Base-by-base conservation (phyloP, 2,888 invertebrate genomes). In the Pollenia angustigena region DNA sequence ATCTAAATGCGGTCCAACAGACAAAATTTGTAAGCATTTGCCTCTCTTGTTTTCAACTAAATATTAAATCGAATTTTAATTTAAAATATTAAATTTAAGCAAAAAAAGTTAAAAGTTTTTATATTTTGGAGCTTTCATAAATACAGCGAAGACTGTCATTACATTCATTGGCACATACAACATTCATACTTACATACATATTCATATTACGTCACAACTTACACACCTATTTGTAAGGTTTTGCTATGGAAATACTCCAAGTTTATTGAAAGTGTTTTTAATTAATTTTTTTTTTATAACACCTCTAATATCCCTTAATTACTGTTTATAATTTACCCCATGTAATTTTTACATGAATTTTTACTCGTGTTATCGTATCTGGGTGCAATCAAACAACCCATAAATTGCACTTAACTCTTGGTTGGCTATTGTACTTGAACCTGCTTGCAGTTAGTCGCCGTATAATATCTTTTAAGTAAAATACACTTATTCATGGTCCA, bases 391-490 rank as follows among this genome's bases (percentile, higher is more conserved):
- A 76, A 69, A 69, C 11, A 46, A 16, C 6, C 75, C 71, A 78
- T 81, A 74, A 83, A 78, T 84, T 78, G 44, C 68, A 81, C 56
- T 84, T 81, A 76, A 78, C 60, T 62, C 32, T 82, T 82, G 66
- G 50, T 81, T 74, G 56, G 56, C 46, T 72, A 18, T 72, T 46
- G 52, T 66, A 81, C 64, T 81, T 64, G 23, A 76, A 82, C 60
- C 62, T 69, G 76, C 62, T 69, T 69, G 76, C 60, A 12, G 69
- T 42, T 40, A 71, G 44, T 74, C 32, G 69, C 40, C 14, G 48
- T 48, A 68, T 52, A 32, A 32, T 32, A 32, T 32, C 32, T 52
- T 52, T 14, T 52, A 68, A 81, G 56, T 42, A 42, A 52, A 60
- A 44, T 46, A 46, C 66, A 71, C 71, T 80, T 71, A 42, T 74